Base-by-base conservation (phyloP, 2,888 invertebrate species). In the Embidobia sp. region DNA sequence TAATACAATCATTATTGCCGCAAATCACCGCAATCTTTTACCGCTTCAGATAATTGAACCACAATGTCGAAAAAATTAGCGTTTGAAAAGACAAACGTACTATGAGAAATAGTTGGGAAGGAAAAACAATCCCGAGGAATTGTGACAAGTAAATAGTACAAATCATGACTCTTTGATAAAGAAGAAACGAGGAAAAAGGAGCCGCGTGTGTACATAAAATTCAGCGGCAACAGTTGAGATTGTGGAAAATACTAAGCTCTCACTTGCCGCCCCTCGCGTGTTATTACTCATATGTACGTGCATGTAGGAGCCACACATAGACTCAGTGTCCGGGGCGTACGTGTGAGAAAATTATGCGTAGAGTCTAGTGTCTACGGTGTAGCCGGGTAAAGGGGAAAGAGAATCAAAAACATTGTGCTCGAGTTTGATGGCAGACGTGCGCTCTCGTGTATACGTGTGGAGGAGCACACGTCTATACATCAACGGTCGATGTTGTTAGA, bases 401-500 rank as follows among this genome's bases (percentile, higher is more conserved):
- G 48, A 67, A 72, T 57, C 55, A 53, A 66, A 59, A 72, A 63
- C 46, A 51, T 63, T 37, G 40, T 49, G 37, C 49, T 59, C 49
- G 46, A 40, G 53, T 61, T 61, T 53, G 48, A 70, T 53, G 57
- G 57, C 46, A 48, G 19, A 33, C 51, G 29, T 49, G 67, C 29
- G 49, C 51, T 59, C 55, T 35, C 22, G 16, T 64, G 16, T 46
- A 7, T 46, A 18, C 42, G 18, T 49, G 29, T 46, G 44, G 10
- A 15, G 16, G 33, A 11, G 53, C 44, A 64, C 57, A 27, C 70
- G 61, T 33, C 29, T 44, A 51, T 42, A 69, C 40, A 31, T 13
- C 22, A 26, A 51, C 64, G 49, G 42, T 63, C 74, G 70, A 63
- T 76, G 78, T 77, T 81, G 80, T 81, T 83, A 84, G 82, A 80